These are phyloP conservation scores for Sialia sialis DNA, from an alignment of 2,113 vertebrate species.

Conservation along the genomic window DNA sequence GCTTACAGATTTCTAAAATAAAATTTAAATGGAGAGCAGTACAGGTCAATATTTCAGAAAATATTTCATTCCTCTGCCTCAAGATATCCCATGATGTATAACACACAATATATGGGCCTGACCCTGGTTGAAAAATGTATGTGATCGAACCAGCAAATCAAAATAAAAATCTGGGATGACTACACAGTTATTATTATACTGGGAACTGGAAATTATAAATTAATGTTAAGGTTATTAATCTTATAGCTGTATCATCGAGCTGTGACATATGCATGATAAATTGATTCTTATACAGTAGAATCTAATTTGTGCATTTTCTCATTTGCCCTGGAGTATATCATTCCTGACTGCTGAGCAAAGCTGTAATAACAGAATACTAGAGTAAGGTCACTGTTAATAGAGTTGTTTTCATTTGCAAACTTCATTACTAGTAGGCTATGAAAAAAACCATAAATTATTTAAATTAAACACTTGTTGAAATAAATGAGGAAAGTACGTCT, in stretches of 20 bases:
- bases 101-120: background rate
- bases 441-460: background rate
- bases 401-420: background rate
- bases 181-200: background rate
- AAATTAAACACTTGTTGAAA: background rate
- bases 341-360: background rate
- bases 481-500: background rate
- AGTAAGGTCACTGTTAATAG: background rate
- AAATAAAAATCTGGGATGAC: background rate
- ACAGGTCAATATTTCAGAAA: background rate
- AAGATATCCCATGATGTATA: background rate
- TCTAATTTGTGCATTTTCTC: slow-evolving; percentile 3
- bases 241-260: background rate
- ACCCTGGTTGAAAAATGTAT: background rate
- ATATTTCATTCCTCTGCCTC: background rate
- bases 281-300: background rate
- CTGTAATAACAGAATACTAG: background rate
- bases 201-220: slow-evolving; percentile 8
- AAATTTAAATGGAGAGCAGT: background rate
- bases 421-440: background rate
- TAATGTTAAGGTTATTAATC: slow-evolving; percentile 10
- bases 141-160: background rate
- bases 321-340: background rate
- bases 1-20: background rate
- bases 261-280: slow-evolving; percentile 15